Evolutionary conservation across 2,888 invertebrate species (phyloP), one percentile per base, ranked within the genome.

Genomic region (Athripsodes cinereus): DNA sequence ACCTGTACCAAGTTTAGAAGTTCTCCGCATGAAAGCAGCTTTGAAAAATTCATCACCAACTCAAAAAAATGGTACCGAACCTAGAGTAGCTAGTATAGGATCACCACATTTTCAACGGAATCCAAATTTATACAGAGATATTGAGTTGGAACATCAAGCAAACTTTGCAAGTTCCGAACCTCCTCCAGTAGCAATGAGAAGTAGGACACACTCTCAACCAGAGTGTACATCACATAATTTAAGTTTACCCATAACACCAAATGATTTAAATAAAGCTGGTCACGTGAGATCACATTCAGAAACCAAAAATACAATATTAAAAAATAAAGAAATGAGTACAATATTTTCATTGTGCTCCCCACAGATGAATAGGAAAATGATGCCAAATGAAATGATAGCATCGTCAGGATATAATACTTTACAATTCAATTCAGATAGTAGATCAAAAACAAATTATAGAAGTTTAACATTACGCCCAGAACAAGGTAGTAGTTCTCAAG

Each of bases 1-100:
- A 59, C 87, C 87, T 19, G 82, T 86, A 47, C 84, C 86, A 6
- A 83, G 83, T 59, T 74, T 83, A 65, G 84, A 84, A 69, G 79
- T 81, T 6, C 68, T 83, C 65, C 73, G 84, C 66, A 73, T 81
- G 67, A 81, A 82, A 68, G 81, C 74, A 64, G 72, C 75, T 0
- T 74, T 73, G 62, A 78, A 76, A 64, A 60, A 63, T 53, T 65
- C 68, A 20, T 74, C 73, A 57, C 74, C 77, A 1, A 74, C 74
- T 20, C 64, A 74, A 1, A 76, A 80, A 60, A 74, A 75, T 57
- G 70, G 72, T 11, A 52, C 52, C 19, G 66, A 66, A 49, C 75
- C 72, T 50, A 74, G 82, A 44, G 78, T 84, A 21, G 83, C 84
- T 16, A 82, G 83, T 60, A 84, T 84, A 64, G 83, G 83, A 19